Conservation (phyloP, 2,888 invertebrate species). For the Junonia oenone region DNA sequence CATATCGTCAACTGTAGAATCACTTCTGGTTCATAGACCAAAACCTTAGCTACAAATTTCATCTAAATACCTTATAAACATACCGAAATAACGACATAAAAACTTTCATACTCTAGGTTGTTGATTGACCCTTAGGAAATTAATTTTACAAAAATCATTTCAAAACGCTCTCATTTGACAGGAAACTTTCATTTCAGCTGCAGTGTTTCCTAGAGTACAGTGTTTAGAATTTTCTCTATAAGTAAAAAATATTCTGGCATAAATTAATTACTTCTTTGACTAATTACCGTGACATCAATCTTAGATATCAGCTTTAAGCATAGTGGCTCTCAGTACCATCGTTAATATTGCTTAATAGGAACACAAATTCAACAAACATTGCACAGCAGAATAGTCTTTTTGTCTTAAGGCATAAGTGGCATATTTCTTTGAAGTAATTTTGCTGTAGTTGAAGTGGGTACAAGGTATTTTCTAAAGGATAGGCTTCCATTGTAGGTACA, state of each 20-base stretch:
- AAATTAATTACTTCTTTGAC: not conserved
- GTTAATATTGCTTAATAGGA: slow-evolving; percentile 7
- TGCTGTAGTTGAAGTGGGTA: not conserved
- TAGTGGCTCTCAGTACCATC: slow-evolving; percentile 23
- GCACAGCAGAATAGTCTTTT: not conserved
- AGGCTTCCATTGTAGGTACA: slow-evolving; percentile 11
- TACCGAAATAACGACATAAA: no score
- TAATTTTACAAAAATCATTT: no score
- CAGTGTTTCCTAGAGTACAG: no score
- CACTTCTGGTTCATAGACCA: no score
- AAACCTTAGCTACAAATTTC: no score
- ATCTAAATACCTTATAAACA: no score
- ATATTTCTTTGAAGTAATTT: not conserved
- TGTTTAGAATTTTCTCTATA: no score
- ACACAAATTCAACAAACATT: not conserved
- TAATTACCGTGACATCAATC: not conserved
- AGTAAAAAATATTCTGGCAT: not conserved
- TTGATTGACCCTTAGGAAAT: no score
- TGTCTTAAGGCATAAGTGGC: not conserved
- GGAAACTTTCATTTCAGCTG: no score
- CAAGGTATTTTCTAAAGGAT: slow-evolving; percentile 13
- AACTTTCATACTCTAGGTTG: no score
- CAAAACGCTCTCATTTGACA: no score
- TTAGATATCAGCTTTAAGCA: slow-evolving; percentile 14
- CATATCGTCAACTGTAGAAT: no score